Evolutionary conservation across 2,888 invertebrate species (phyloP).

Genomic region (Caradrina clavipalpis): DNA sequence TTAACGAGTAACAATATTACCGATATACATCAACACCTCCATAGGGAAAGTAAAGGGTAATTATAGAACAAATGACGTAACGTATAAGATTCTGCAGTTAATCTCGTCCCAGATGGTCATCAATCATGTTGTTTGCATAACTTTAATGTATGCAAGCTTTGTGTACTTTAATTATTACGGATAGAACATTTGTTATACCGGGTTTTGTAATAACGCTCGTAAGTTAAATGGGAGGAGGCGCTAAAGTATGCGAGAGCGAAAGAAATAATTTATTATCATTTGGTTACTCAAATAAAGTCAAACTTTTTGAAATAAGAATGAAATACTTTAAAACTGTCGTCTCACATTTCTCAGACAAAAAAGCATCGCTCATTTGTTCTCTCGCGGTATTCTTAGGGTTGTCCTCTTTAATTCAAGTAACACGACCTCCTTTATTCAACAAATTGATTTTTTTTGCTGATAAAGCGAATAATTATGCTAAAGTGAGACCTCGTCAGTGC

Average conservation of each 20-base stretch:
- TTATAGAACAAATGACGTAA: constrained; percentile 53
- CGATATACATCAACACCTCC: constrained; percentile 17
- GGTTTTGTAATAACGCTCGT: constrained; percentile 20
- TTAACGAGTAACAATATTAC: constrained; percentile 27
- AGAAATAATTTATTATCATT: background rate
- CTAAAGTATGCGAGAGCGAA: constrained; percentile 4
- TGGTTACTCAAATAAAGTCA: background rate
- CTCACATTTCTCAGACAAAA: constrained; percentile 7
- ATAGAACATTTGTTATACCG: constrained; percentile 29
- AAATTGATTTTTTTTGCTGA: constrained; percentile 84
- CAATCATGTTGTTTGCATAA: constrained; percentile 61
- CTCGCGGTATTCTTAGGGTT: constrained; percentile 19
- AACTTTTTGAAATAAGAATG: constrained; percentile 10
- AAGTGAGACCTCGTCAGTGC: constrained; percentile 80
- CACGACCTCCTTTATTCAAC: constrained; percentile 60
- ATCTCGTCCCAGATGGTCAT: constrained; percentile 51
- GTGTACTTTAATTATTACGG: constrained; percentile 47
- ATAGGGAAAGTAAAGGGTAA: constrained; percentile 50
- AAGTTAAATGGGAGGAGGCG: constrained; percentile 15
- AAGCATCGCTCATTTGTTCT: background rate
- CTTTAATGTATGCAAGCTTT: constrained; percentile 47
- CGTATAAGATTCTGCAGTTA: constrained; percentile 40
- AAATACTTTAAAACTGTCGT: background rate
- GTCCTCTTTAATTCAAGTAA: constrained; percentile 51
- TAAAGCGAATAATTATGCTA: constrained; percentile 87